Evolutionary conservation across 2,888 invertebrate species (phyloP).

Genomic region (Vandiemenella viatica): DNA sequence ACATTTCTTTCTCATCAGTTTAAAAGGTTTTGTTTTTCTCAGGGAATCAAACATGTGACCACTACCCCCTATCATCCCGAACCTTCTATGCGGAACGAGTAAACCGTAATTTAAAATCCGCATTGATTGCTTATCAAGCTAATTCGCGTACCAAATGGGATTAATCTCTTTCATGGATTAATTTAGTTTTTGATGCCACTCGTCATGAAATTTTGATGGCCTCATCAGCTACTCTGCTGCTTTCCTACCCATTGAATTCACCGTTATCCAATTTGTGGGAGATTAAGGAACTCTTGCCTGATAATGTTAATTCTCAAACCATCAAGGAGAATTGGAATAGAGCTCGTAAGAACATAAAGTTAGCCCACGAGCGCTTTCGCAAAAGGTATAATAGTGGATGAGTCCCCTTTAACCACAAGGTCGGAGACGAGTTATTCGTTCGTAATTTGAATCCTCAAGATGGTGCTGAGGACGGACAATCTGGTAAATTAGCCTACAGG

Average conservation of each 20-base stretch:
- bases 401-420: too few relatives aligned
- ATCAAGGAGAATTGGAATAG: neutral
- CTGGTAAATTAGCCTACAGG: too few relatives aligned
- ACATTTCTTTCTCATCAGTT: neutral
- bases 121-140: neutral
- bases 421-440: too few relatives aligned
- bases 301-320: neutral
- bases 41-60: neutral
- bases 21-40: neutral
- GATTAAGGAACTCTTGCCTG: too few relatives aligned
- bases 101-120: neutral
- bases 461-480: too few relatives aligned
- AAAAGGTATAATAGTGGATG: too few relatives aligned
- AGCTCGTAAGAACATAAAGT: neutral
- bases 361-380: too few relatives aligned
- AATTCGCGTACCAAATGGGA: neutral
- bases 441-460: too few relatives aligned
- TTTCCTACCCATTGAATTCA: neutral
- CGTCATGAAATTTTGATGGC: too few relatives aligned
- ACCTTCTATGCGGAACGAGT: neutral
- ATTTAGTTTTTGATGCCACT: neutral
- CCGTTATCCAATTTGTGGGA: too few relatives aligned
- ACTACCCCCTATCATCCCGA: neutral
- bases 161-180: neutral
- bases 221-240: neutral